A percentile compares a stretch with the other conserved stretches of the same genome.
Evolutionary conservation across 2,797 vertebrate genomes (phyloP).

Genomic region (Syngnathus acus): DNA sequence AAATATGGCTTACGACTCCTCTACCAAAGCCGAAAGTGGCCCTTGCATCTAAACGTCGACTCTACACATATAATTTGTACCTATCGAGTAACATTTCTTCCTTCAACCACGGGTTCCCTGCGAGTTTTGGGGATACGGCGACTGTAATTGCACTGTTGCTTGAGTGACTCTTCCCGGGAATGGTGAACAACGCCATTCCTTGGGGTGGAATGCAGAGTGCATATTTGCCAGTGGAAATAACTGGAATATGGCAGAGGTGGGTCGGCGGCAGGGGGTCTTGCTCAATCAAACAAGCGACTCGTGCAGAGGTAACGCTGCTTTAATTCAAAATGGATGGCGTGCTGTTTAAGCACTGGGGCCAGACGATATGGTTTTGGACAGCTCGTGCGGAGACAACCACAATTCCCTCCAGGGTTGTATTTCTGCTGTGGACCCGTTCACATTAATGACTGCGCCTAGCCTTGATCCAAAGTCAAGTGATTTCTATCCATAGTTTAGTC

Average conservation of each 20-base stretch:
- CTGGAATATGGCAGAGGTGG: constrained; percentile 31
- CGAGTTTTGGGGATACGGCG: constrained; percentile 40
- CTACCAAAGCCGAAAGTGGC: constrained; percentile 24
- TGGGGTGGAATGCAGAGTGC: constrained; percentile 40
- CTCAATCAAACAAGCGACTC: constrained; percentile 37
- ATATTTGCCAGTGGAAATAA: constrained; percentile 49
- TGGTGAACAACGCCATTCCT: constrained; percentile 21
- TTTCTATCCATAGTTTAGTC: not conserved
- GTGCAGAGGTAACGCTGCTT: constrained; percentile 18
- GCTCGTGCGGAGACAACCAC: constrained; percentile 4
- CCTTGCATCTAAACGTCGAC: constrained; percentile 33
- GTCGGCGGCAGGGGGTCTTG: constrained; percentile 15
- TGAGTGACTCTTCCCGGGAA: constrained; percentile 42
- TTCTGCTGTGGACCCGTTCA: constrained; percentile 2
- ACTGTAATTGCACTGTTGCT: constrained; percentile 44
- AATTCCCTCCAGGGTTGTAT: constrained; percentile 3
- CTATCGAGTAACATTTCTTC: constrained; percentile 52
- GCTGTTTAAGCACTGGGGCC: constrained; percentile 1
- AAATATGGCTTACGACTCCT: not conserved
- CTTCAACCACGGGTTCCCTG: constrained; percentile 38
- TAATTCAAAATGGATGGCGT: constrained; percentile 29
- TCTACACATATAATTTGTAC: constrained; percentile 43
- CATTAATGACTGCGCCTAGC: constrained; percentile 1
- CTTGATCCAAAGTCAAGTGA: constrained; percentile 5
- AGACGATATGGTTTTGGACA: constrained; percentile 16